Evolutionary conservation across 2,113 vertebrate genomes (phyloP), one percentile per base, ranked within the genome.

Genomic region (Sorex araneus): DNA sequence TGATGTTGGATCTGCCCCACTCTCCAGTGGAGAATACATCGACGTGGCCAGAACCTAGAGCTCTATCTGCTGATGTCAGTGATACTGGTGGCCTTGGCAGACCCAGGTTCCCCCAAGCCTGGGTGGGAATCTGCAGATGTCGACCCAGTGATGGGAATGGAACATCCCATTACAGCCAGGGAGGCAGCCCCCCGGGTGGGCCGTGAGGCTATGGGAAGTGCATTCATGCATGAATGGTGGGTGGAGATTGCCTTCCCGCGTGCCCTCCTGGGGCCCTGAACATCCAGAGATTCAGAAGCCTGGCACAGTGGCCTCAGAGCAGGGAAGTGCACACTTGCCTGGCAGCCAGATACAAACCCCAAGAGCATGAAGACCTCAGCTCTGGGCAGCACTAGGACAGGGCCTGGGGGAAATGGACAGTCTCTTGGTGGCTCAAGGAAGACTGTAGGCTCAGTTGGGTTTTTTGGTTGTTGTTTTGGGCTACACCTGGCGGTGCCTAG

Each of bases 41-140:
- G 76, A 75, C 75, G 32, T 86, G 1, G 1, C 78, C 89, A 1
- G 21, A 95, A 50, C 64, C 27, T 73, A 89, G 69, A 87, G 89
- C 94, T 91, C 88, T 64, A 95, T 91, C 88, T 64, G 66, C 70
- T 90, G 94, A 91, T 12, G 0, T 94, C 83, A 3, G 0, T 84
- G 85, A 89, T 85, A 86, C 84, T 45, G 84, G 84, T 96, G 92
- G 94, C 96, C 96, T 94, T 94, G 87, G 93, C 96, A 90, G 90
- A 92, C 73, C 83, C 92, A 40, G 1, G 10, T 50, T 92, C 80
- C 79, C 87, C 45, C 57, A 21, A 23, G 83, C 80, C 84, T 93
- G 92, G 91, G 92, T 95, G 95, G 95, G 89, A 89, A 82, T 70
- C 87, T 84, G 69, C 45, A 93, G 87, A 63, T 57, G 16, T 92